These are phyloP conservation scores for Menura novaehollandiae DNA, from an alignment of 2,113 vertebrate genomes.

Conservation along the genomic window DNA sequence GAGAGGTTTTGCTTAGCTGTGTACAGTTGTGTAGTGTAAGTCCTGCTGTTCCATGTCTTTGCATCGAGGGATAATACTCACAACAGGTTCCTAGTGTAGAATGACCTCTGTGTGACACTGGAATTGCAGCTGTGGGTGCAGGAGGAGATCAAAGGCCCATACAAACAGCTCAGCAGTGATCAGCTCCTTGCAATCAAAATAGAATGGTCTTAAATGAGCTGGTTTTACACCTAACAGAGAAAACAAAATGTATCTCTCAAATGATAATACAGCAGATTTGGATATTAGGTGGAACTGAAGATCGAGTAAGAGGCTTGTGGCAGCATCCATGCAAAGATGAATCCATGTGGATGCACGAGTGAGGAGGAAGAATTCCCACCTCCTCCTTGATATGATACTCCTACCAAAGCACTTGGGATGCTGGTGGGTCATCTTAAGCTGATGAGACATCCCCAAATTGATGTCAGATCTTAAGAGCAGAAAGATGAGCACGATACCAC, in stretches of 20 bases:
- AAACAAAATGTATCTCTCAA: neutral
- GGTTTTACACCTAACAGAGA: neutral
- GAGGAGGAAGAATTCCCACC: neutral
- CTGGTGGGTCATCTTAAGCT: neutral
- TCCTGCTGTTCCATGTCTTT: neutral
- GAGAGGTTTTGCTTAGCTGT: neutral
- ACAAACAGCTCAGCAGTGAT: neutral
- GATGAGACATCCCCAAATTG: neutral
- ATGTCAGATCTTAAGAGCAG: neutral
- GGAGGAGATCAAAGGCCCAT: neutral
- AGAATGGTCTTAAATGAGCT: neutral
- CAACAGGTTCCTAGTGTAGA: neutral
- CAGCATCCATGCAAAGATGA: neutral
- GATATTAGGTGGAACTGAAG: neutral
- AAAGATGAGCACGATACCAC: neutral
- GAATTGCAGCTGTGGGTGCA: neutral
- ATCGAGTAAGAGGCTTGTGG: neutral
- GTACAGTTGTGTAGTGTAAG: neutral
- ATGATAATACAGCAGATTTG: neutral
- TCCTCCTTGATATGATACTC: neutral
- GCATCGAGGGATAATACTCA: neutral
- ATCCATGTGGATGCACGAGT: fast-evolving
- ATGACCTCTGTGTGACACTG: neutral
- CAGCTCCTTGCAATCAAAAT: neutral
- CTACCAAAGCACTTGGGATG: neutral